Evolutionary conservation across 1,140 invertebrate genomes (phyloP), one percentile per base, ranked within the genome.

Genomic region (Drosophila repleta): DNA sequence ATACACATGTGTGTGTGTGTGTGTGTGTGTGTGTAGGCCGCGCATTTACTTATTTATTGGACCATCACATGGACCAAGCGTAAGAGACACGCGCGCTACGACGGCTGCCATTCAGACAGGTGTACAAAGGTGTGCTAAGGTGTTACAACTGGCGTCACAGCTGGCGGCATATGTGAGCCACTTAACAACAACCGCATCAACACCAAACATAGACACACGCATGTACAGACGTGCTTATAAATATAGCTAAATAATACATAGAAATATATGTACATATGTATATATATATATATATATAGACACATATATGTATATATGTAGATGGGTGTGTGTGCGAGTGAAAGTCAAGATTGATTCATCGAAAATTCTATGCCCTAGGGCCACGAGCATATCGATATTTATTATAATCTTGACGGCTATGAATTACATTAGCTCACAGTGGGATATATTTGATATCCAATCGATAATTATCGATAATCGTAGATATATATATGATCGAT

Each of bases 1-100:
- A 51, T 18, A 70, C n/a, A 51, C 55, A 35, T 3, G 21, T 35
- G 48, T 18, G n/a, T n/a, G n/a, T n/a, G n/a, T n/a, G n/a, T n/a
- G n/a, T n/a, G n/a, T n/a, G n/a, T 35, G 45, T 49, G 26, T 49
- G 60, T 24, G 43, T 63, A 66, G 68, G 68, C 53, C 49, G 41
- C 69, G 53, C 69, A 49, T 72, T 67, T 60, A 60, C 63, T 72
- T 72, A 72, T 72, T 72, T 72, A 72, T 72, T 72, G 63, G 55
- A 60, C 55, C 55, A 72, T 60, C 63, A 67, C 48, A 52, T 55
- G 69, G 69, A 72, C 65, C 26, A 26, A 67, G 48, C 56, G 21
- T 18, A 29, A 48, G 48, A 43, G 39, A 26, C 24, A 63, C 49
- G 32, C 65, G 32, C 11, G 13, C 13, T 7, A n/a, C 13, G 8